Conservation (phyloP, 2,797 vertebrate genomes). For the Octomys mimax region DNA sequence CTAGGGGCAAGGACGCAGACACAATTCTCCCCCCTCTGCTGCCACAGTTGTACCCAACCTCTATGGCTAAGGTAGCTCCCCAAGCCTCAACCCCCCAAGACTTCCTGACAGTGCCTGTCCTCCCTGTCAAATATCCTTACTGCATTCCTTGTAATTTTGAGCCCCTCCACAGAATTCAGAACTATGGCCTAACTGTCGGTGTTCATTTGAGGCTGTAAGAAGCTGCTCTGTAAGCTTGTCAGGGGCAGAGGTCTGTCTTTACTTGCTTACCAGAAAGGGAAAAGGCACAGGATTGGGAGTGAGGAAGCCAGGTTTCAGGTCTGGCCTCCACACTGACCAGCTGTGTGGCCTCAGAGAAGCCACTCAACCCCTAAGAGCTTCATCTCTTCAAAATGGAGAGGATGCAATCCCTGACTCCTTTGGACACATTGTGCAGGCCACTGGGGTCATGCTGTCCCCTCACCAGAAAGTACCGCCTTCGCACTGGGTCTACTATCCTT, state of each 20-base stretch:
- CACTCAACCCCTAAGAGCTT: background rate
- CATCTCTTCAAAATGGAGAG: conserved; percentile 17
- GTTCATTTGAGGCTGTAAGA: background rate
- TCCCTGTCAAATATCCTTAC: background rate
- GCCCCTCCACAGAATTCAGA: background rate
- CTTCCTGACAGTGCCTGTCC: background rate
- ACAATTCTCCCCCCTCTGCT: background rate
- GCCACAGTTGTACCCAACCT: background rate
- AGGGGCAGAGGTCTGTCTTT: background rate
- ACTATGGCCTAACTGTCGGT: background rate
- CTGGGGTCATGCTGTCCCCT: background rate
- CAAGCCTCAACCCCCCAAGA: conserved; percentile 2
- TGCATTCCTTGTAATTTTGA: conserved; percentile 20
- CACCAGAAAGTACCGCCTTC: background rate
- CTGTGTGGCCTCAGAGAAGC: background rate
- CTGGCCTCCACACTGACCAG: conserved; percentile 14
- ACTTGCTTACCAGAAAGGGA: conserved; percentile 13
- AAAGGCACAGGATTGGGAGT: background rate
- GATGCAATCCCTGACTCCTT: background rate
- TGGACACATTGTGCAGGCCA: background rate
- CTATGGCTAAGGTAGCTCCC: background rate
- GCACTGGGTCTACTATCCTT: background rate
- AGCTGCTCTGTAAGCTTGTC: background rate
- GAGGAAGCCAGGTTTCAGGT: conserved; percentile 9
- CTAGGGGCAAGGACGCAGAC: background rate